These are phyloP conservation scores for Camponotus fellah DNA, from an alignment of 2,888 invertebrate species.

Conservation along the genomic window DNA sequence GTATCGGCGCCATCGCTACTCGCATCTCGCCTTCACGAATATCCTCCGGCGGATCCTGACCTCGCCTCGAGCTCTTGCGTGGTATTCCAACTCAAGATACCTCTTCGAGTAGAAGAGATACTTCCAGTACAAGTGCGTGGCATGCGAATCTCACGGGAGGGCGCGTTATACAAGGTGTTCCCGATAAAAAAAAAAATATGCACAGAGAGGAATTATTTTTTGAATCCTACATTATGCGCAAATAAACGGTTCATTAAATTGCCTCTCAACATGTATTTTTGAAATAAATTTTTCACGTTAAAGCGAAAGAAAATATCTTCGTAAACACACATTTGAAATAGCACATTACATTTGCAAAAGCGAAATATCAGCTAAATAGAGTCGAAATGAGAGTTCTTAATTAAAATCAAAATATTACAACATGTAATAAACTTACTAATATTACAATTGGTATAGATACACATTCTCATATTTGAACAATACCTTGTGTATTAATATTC, in stretches of 20 bases:
- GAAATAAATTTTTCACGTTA: neutral
- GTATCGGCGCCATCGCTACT: slow-evolving; percentile 31
- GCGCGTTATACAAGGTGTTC: slow-evolving; percentile 6
- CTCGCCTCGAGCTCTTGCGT: slow-evolving; percentile 36
- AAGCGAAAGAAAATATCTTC: neutral
- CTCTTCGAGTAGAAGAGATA: slow-evolving; percentile 26
- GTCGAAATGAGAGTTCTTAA: neutral
- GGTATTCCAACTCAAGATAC: slow-evolving; percentile 49
- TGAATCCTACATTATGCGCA: neutral
- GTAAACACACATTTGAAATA: neutral
- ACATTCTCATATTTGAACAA: neutral
- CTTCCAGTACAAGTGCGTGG: slow-evolving; percentile 38
- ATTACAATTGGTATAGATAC: neutral
- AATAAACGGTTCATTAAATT: neutral
- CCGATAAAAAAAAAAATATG: neutral
- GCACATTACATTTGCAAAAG: too few species aligned
- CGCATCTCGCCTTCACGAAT: slow-evolving; percentile 10
- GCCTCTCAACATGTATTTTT: neutral
- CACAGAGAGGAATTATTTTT: neutral
- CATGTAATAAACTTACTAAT: neutral
- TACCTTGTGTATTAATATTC: neutral
- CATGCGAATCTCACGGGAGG: slow-evolving; percentile 35
- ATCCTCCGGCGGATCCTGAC: slow-evolving; percentile 52
- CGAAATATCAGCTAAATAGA: neutral
- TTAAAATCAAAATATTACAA: neutral